These are phyloP conservation scores for Acheta domesticus DNA, from an alignment of 2,888 invertebrate species.

Conservation along the genomic window DNA sequence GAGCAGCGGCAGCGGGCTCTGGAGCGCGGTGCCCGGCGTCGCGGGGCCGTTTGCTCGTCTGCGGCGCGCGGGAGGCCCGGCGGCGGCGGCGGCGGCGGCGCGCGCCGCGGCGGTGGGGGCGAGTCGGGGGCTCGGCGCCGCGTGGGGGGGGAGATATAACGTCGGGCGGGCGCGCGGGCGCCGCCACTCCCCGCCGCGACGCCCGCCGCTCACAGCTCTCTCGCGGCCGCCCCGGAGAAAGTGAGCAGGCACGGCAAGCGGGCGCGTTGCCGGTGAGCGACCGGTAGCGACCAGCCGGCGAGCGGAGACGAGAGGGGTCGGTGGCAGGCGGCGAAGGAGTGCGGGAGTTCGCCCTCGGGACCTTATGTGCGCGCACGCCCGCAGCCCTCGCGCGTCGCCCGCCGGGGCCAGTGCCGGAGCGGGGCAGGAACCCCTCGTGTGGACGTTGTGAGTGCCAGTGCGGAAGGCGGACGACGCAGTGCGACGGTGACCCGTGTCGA, in stretches of 20 bases:
- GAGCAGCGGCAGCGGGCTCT: not conserved
- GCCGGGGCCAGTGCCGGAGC: not conserved
- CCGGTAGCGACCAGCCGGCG: too few relatives aligned
- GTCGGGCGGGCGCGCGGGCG: not conserved
- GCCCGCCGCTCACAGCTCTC: constrained; percentile 4
- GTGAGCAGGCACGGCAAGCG: not conserved
- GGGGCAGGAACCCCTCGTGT: not conserved
- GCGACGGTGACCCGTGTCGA: not conserved
- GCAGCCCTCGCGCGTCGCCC: not conserved
- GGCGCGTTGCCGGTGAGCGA: too few relatives aligned
- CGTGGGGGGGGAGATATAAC: not conserved
- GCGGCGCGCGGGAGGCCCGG: not conserved
- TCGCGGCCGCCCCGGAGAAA: not conserved
- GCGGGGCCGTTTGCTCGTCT: not conserved
- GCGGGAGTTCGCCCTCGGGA: not conserved
- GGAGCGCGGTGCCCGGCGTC: not conserved
- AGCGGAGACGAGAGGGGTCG: not conserved
- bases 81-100: not conserved
- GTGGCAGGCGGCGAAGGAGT: too few relatives aligned
- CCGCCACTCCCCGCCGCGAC: constrained; percentile 7
- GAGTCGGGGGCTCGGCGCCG: not conserved
- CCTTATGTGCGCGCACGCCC: constrained; percentile 20
- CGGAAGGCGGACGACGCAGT: constrained; percentile 51
- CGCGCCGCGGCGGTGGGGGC: not conserved
- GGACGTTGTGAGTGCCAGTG: constrained; percentile 22